Evolutionary conservation across 2,797 vertebrate genomes (phyloP).

Genomic region (Sebastes hopkinsi): DNA sequence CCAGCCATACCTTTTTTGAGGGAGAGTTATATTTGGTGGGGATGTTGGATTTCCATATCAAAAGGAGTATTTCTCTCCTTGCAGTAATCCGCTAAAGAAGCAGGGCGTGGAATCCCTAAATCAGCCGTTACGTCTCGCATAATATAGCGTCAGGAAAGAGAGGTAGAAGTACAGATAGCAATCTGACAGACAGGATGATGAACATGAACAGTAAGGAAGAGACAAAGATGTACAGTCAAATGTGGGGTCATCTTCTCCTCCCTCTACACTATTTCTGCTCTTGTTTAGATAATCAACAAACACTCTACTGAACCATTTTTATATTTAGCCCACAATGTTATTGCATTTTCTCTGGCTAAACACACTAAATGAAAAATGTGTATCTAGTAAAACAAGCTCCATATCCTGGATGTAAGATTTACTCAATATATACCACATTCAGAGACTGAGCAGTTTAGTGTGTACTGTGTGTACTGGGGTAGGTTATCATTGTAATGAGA

Average conservation of each 20-base stretch:
- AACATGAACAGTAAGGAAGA: neutral
- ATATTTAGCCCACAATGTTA: neutral
- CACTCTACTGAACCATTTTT: neutral
- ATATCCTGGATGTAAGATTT: neutral
- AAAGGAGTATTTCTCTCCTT: conserved; percentile 33
- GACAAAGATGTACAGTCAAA: neutral
- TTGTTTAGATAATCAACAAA: neutral
- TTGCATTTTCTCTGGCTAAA: neutral
- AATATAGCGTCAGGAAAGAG: conserved; percentile 2
- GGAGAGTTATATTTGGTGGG: conserved; percentile 20
- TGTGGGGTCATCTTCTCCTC: neutral
- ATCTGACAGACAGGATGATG: neutral
- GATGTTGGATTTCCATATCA: conserved; percentile 50
- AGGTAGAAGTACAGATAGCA: neutral
- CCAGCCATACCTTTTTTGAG: neutral
- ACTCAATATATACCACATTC: neutral
- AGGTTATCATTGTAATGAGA: conserved; percentile 36
- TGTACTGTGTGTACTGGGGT: neutral
- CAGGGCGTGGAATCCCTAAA: conserved; percentile 18
- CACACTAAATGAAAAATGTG: neutral
- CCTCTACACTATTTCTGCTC: neutral
- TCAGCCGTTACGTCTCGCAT: neutral
- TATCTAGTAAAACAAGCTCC: neutral
- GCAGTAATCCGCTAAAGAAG: conserved; percentile 39
- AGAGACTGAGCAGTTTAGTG: neutral